Evolutionary conservation across 1,140 invertebrate species (phyloP).

Genomic region (Drosophila elegans): DNA sequence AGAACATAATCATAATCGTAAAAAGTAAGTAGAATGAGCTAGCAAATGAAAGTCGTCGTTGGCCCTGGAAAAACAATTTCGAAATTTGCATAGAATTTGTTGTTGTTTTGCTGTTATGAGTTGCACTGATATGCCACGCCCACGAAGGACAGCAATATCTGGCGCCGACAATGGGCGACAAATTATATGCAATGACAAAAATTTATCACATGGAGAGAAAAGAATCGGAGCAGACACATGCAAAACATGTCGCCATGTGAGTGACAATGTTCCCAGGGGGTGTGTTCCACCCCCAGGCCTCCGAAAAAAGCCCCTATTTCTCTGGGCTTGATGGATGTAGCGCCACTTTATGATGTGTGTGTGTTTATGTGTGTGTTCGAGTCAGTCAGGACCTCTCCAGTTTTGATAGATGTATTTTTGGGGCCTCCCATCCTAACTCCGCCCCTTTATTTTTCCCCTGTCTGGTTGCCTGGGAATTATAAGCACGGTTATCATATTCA

Average conservation of each 20-base stretch:
- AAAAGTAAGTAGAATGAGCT: constrained; percentile 55
- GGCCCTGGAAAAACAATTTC: constrained; percentile 38
- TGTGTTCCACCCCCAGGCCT: constrained; percentile 2
- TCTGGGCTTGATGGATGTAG: constrained; percentile 61
- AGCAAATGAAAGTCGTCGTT: constrained; percentile 24
- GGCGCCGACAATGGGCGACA: constrained; percentile 75
- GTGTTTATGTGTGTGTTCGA: constrained; percentile 11
- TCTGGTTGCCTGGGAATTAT: constrained; percentile 42
- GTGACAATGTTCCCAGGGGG: constrained; percentile 59
- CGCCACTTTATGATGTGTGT: constrained; percentile 69
- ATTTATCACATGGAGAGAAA: constrained; percentile 47
- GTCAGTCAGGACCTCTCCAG: constrained; percentile 37
- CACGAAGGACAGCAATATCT: constrained; percentile 20
- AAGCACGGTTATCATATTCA: constrained; percentile 25
- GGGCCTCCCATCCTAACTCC: constrained; percentile 3
- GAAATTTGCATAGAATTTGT: constrained; percentile 52
- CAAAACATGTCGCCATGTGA: constrained; percentile 65
- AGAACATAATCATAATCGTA: constrained; percentile 73
- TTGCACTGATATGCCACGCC: constrained; percentile 63
- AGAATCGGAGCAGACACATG: constrained; percentile 41
- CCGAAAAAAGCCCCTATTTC: background rate
- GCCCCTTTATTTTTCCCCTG: background rate
- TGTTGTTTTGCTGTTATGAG: constrained; percentile 30
- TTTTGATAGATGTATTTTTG: constrained; percentile 46
- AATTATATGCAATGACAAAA: constrained; percentile 72